Base-by-base conservation (phyloP, 2,797 vertebrate genomes). In the Hoplostethus atlanticus region DNA sequence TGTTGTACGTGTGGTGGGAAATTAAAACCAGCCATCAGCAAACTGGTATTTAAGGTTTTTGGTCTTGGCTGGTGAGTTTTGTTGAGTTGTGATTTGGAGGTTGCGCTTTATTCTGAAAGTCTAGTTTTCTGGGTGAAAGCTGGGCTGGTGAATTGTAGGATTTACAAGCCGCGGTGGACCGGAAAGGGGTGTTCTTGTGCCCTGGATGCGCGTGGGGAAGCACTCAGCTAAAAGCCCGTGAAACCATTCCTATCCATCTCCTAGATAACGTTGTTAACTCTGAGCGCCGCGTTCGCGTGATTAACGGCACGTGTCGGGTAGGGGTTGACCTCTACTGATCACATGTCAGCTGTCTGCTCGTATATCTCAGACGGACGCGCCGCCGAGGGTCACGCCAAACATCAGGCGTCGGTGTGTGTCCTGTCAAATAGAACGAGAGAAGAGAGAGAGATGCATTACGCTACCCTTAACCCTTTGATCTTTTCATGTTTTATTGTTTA, bases 241-340 rank as follows among this genome's bases (percentile, higher is more conserved):
- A 87, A 81, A n/a, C 56, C 30, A 21, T 21, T 13, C 53, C 3
- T 47, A 31, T 52, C 47, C 50, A 0, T 64, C 12, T 69, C 30
- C 34, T 21, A 0, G 47, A 51, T 15, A 48, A 15, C 3, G 25
- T 4, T 7, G 61, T 54, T 57, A 59, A n/a, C 9, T 36, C 17
- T 38, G 56, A 78, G 61, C 47, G 42, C 16, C 25, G 1, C 4
- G 2, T 46, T 7, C 7, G 52, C 46, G 64, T 64, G 80, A 83
- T 78, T 77, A 60, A 85, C 13, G 34, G 6, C 16, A 17, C 2
- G 42, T 36, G 78, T 81, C 85, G 68, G 51, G 36, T 28, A 28
- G 3, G 0, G 40, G 57, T 53, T 63, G 76, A 79, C 71, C 36
- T 44, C 31, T 55, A 68, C 74, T 77, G 83, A 65, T 84, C 73